These are phyloP conservation scores for Eunapius fragilis DNA, from an alignment of 37 sponge, comb jelly and placozoan genomes.

Conservation along the genomic window DNA sequence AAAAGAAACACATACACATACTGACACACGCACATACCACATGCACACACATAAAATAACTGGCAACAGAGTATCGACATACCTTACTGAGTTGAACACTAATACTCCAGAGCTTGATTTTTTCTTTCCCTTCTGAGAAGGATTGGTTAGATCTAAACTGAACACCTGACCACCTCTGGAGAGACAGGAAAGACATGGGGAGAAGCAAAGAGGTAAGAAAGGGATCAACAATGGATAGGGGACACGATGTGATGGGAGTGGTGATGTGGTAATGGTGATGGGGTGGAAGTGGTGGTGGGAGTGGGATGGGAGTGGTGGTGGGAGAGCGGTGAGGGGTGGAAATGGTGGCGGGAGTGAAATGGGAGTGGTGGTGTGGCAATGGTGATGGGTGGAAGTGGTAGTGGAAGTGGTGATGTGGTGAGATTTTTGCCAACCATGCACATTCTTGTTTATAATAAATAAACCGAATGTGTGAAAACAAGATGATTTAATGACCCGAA, in stretches of 20 bases:
- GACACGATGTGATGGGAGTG: too few species aligned
- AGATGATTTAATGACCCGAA: neutral
- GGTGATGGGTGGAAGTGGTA: too few species aligned
- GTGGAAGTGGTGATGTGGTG: too few species aligned
- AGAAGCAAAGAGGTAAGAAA: too few species aligned
- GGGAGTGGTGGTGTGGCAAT: too few species aligned
- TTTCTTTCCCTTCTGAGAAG: slow-evolving; percentile 74
- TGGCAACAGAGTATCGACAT: neutral
- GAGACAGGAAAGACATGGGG: neutral
- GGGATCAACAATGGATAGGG: too few species aligned
- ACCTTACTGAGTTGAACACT: slow-evolving; percentile 65
- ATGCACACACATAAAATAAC: too few species aligned
- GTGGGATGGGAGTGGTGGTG: neutral
- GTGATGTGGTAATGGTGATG: too few species aligned
- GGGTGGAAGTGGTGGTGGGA: neutral
- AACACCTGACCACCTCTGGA: slow-evolving; percentile 67
- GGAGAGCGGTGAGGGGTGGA: neutral
- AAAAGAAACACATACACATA: too few species aligned
- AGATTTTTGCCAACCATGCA: neutral
- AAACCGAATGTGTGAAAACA: too few species aligned
- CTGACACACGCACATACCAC: too few species aligned
- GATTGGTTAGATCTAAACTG: slow-evolving; percentile 71
- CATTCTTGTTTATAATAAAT: neutral
- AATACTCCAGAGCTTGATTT: slow-evolving; percentile 78
- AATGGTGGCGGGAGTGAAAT: too few species aligned